Conservation (phyloP, 2,113 vertebrate species). For the Poecile atricapillus region DNA sequence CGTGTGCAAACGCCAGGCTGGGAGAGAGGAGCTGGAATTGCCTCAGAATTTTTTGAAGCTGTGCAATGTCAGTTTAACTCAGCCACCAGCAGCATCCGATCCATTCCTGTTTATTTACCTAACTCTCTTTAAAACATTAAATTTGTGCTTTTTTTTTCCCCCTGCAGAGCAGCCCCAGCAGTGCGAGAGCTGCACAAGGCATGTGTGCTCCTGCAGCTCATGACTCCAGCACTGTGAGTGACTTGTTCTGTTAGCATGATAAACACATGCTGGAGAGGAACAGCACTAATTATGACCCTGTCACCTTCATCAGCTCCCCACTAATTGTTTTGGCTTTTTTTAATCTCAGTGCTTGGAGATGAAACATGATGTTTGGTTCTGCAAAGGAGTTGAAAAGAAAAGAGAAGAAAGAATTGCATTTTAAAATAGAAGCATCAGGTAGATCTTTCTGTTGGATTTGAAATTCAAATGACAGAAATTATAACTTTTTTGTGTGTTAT, state of each 20-base stretch:
- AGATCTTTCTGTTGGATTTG: constrained; percentile 53
- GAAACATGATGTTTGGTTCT: constrained; percentile 58
- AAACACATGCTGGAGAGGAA: constrained; percentile 59
- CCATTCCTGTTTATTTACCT: not conserved
- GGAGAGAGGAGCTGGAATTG: not conserved
- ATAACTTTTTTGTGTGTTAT: constrained; percentile 37
- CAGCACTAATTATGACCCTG: constrained; percentile 76
- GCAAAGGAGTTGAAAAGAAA: constrained; percentile 56
- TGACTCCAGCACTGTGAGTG: constrained; percentile 51
- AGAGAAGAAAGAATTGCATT: constrained; percentile 54
- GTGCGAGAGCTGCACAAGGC: not conserved
- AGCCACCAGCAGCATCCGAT: not conserved
- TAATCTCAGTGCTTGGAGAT: constrained; percentile 60
- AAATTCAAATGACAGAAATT: constrained; percentile 60
- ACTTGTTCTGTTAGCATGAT: constrained; percentile 55
- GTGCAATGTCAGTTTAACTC: not conserved
- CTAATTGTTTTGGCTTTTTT: constrained; percentile 65
- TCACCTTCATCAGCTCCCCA: constrained; percentile 74
- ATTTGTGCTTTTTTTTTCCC: not conserved
- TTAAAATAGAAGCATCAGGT: constrained; percentile 64
- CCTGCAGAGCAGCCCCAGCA: not conserved
- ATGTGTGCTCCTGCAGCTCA: constrained; percentile 33
- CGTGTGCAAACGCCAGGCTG: not conserved
- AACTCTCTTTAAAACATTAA: not conserved
- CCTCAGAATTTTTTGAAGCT: not conserved